These are phyloP conservation scores for Larimichthys crocea DNA, from an alignment of 2,113 vertebrate genomes.

Conservation along the genomic window DNA sequence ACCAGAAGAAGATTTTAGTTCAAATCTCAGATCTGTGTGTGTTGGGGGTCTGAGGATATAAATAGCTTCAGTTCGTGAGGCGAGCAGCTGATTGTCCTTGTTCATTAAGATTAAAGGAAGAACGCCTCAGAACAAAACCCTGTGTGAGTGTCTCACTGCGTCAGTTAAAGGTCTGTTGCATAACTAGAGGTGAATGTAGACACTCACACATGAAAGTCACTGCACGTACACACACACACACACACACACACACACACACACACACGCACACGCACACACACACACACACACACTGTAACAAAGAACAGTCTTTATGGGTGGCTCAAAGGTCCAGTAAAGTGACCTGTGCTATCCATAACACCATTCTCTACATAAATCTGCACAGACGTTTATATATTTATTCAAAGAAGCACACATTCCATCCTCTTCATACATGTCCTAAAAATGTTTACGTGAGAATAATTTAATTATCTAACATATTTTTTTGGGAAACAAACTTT, in stretches of 20 bases:
- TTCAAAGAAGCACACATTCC: too few relatives aligned
- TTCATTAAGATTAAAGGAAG: slow-evolving; percentile 65
- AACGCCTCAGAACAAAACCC: slow-evolving; percentile 54
- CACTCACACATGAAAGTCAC: neutral
- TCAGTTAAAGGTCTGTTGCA: slow-evolving; percentile 56
- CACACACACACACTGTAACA: slow-evolving; percentile 1
- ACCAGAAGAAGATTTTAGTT: slow-evolving; percentile 12
- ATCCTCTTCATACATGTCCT: too few relatives aligned
- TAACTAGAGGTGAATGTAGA: slow-evolving; percentile 47
- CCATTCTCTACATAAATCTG: neutral
- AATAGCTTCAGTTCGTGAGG: slow-evolving; percentile 43
- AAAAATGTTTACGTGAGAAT: too few relatives aligned
- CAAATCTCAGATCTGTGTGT: slow-evolving; percentile 2
- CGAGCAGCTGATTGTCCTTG: slow-evolving; percentile 65
- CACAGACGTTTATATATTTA: too few relatives aligned
- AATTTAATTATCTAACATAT: too few relatives aligned
- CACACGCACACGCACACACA: neutral
- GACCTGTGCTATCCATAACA: neutral
- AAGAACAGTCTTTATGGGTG: neutral
- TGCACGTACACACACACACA: too few relatives aligned
- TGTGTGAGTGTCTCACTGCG: slow-evolving; percentile 38
- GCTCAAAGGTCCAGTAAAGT: neutral
- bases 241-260: neutral
- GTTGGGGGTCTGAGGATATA: slow-evolving; percentile 16
- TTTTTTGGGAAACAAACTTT: too few relatives aligned